phyloP scores from a whole-genome alignment of 2,797 vertebrate species.

The Tenualosa thibaudeaui region DNA sequence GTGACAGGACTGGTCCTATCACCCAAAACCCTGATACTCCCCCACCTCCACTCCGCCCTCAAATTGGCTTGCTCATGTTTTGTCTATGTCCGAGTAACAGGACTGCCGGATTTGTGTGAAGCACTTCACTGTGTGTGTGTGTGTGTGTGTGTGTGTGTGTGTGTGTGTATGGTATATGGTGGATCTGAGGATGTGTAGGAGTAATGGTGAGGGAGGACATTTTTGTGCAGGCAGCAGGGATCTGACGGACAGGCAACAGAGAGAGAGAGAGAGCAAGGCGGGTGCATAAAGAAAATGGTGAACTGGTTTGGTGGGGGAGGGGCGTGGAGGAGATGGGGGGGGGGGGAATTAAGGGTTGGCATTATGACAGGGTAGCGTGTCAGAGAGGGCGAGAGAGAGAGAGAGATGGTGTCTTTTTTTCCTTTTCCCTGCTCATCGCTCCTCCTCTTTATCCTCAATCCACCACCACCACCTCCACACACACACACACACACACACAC shows the following conservation, averaged over 20 bases:
- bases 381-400: slow-evolving; percentile 40
- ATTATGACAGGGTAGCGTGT: slow-evolving; percentile 69
- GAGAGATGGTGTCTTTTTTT: slow-evolving; percentile 56
- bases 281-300: slow-evolving; percentile 68
- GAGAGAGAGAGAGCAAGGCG: slow-evolving; percentile 29
- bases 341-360: slow-evolving; percentile 73
- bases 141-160: not conserved
- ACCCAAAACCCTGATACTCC: not conserved
- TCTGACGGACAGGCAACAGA: slow-evolving; percentile 68
- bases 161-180: slow-evolving; percentile 28
- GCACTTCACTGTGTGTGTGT: slow-evolving; percentile 2
- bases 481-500: not conserved
- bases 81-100: not conserved
- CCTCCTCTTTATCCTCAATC: slow-evolving; percentile 51
- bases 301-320: slow-evolving; percentile 64
- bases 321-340: slow-evolving; percentile 65
- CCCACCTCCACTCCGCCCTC: not conserved
- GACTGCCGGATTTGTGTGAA: slow-evolving; percentile 29
- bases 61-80: not conserved
- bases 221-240: slow-evolving; percentile 64
- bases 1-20: not conserved
- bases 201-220: slow-evolving; percentile 60
- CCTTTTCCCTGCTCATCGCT: slow-evolving; percentile 33
- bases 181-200: slow-evolving; percentile 44
- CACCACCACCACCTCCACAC: slow-evolving; percentile 22